Conservation (phyloP, 2,888 invertebrate species). For the Celastrina argiolus region DNA sequence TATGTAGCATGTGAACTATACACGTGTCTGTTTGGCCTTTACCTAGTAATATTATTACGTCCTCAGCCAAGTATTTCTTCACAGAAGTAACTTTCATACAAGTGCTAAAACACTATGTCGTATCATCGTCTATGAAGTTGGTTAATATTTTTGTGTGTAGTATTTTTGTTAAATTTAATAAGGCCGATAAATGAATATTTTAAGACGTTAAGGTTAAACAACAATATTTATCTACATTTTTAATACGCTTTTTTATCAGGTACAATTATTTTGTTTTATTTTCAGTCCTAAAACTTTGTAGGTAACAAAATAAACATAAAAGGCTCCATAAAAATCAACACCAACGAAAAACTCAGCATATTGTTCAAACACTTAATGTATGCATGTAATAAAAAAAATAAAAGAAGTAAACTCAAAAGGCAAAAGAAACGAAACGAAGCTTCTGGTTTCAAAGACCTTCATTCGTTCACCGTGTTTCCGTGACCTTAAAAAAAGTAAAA, state of each 20-base stretch:
- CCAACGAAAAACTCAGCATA: not conserved
- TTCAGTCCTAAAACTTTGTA: not conserved
- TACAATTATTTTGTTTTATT: not conserved
- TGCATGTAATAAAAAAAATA: not conserved
- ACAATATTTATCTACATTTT: too few relatives aligned
- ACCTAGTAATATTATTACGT: not conserved
- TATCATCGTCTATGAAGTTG: too few relatives aligned
- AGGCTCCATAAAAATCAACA: not conserved
- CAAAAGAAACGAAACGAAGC: not conserved
- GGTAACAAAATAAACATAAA: not conserved
- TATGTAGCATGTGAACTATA: not conserved
- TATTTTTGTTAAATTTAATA: too few relatives aligned
- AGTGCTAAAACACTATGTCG: not conserved
- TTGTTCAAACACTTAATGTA: not conserved
- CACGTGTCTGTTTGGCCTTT: not conserved
- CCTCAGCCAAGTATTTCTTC: not conserved
- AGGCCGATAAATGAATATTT: too few relatives aligned
- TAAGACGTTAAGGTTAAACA: too few relatives aligned
- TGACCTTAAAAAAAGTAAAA: constrained; percentile 5
- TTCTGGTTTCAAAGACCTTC: not conserved
- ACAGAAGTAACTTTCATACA: not conserved
- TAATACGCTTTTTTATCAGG: too few relatives aligned
- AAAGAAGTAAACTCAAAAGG: not conserved
- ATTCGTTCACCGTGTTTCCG: not conserved
- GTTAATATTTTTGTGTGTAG: too few relatives aligned